Evolutionary conservation across 2,888 invertebrate species (phyloP).

Genomic region (Synanthedon andrenaeformis): DNA sequence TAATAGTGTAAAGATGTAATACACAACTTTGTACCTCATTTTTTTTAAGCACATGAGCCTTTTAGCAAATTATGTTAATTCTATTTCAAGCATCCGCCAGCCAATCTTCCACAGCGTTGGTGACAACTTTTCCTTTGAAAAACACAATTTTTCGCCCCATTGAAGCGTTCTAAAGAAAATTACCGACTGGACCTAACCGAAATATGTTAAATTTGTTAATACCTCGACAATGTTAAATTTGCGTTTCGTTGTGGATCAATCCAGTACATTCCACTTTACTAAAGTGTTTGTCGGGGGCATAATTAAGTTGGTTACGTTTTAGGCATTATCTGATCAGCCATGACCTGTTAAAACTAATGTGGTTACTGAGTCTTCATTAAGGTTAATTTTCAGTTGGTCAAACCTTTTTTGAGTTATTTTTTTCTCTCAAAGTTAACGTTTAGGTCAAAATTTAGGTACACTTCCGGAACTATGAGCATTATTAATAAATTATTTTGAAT

Average conservation of each 20-base stretch:
- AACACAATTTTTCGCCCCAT: constrained; percentile 59
- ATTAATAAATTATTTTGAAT: too few species aligned
- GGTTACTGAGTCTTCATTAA: constrained; percentile 31
- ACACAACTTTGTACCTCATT: too few species aligned
- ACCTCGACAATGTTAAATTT: constrained; percentile 29
- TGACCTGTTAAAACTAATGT: constrained; percentile 47
- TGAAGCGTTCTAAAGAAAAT: constrained; percentile 62
- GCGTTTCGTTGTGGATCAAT: constrained; percentile 4
- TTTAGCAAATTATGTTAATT: neutral
- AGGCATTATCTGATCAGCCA: constrained; percentile 39
- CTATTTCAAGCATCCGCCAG: constrained; percentile 9
- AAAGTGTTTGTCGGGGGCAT: too few species aligned
- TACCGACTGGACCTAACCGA: constrained; percentile 39
- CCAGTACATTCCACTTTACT: too few species aligned
- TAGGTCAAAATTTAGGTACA: too few species aligned
- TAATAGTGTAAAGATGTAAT: too few species aligned
- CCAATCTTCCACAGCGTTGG: constrained; percentile 29
- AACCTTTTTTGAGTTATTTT: constrained; percentile 8
- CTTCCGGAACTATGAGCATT: too few species aligned
- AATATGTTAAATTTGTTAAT: too few species aligned
- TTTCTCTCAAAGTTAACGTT: too few species aligned
- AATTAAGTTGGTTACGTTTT: constrained; percentile 20
- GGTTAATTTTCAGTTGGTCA: constrained; percentile 36
- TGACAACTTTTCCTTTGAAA: constrained; percentile 44
- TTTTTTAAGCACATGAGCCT: neutral